Evolutionary conservation across 1,140 invertebrate genomes (phyloP), one percentile per base, ranked within the genome.

Genomic region (Cyclina sinensis): DNA sequence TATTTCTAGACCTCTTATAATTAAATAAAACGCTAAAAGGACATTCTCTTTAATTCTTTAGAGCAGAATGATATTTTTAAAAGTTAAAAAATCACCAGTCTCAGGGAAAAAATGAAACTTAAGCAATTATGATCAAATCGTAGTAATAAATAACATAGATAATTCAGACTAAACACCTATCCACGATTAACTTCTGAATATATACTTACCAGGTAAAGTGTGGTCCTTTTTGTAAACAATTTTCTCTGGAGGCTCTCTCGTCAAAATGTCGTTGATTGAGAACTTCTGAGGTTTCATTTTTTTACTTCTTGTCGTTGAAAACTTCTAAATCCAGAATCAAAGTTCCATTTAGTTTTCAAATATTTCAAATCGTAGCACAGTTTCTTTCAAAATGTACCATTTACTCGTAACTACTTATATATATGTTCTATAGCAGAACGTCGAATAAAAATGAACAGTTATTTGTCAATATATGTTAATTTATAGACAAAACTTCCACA

Each of bases 251-350:
- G 79, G 46, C 7, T 81, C 79, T 37, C 65, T 51, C 30, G 24
- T 65, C 30, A 84, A 70, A 70, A 84, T 84, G 27, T 68, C 82
- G 5, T n/a, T 39, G 1, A 84, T 84, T 32, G 82, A 73, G 70
- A 84, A 84, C 24, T 48, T 84, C 24, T 84, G 39, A 9, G 82
- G 48, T 39, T 84, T 84, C 46, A 51, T 73, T 9, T 18, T n/a
- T 18, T 57, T 5, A n/a, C 54, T 5, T 57, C 5, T 57, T 7
- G 4, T 14, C 43, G 4, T 43, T 43, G 14, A 21, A 4, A n/a
- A 59, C 21, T 5, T 59, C 18, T n/a, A 5, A 59, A n/a, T 14
- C 12, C 3, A 68, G 5, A 14, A 32, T 21, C 62, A 32, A 30
- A 35, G 32, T 68, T 68, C 62, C 62, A 30, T 32, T 68, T 2